phyloP scores from a whole-genome alignment of 2,797 vertebrate genomes.

The Varecia variegata region DNA sequence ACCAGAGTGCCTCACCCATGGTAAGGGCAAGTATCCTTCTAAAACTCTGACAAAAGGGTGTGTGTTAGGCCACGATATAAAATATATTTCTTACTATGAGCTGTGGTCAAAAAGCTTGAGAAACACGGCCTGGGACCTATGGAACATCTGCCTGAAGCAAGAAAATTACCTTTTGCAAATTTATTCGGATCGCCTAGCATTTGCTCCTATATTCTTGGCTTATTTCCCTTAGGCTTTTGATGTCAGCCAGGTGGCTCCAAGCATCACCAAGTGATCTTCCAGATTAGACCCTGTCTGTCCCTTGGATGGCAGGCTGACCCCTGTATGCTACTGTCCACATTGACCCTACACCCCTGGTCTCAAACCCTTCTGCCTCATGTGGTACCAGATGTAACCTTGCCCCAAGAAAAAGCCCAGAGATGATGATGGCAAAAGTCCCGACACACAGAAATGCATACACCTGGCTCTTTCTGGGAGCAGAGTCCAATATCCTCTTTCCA shows the following conservation, averaged over 20 bases:
- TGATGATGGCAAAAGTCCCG: neutral
- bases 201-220: neutral
- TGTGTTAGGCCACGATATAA: neutral
- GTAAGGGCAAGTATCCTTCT: neutral
- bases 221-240: neutral
- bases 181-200: neutral
- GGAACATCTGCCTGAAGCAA: neutral
- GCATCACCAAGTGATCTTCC: neutral
- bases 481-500: neutral
- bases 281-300: neutral
- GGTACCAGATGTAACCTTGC: neutral
- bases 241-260: neutral
- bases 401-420: neutral
- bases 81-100: neutral
- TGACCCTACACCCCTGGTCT: neutral
- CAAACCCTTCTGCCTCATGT: neutral
- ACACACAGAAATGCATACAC: neutral
- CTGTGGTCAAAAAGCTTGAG: neutral
- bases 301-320: neutral
- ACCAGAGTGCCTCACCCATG: neutral
- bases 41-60: neutral
- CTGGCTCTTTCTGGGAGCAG: neutral
- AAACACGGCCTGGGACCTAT: neutral
- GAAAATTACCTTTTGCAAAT: neutral
- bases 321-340: no score